Base-by-base conservation (phyloP, 2,888 invertebrate species). In the Drosophila paramelanica region DNA sequence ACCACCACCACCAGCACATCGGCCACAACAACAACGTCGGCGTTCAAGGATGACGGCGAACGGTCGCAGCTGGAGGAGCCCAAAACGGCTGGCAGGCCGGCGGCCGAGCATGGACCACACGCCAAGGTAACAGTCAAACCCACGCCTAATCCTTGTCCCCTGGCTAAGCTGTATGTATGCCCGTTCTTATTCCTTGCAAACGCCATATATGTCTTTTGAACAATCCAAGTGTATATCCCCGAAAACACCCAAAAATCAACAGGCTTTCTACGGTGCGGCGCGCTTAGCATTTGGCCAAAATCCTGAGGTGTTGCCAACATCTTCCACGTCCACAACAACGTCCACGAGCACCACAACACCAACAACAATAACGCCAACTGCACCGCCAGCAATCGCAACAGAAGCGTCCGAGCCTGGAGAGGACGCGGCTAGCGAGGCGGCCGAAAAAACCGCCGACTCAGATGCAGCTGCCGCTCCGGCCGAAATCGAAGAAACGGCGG, bases 241-340 rank as follows among this genome's bases (percentile, higher is more conserved):
- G 73, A 81, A 77, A 79, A 75, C 88, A 75, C 81, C 90, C 59
- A 89, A 90, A 78, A 78, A 79, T 59, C 83, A 86, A 73, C 86
- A 94, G 94, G 93, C 94, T 51, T 94, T 94, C 91, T 94, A 94
- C 78, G 94, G 94, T 55, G 94, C 94, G 5, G 94, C 94, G 31
- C 93, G 94, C 23, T 92, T 94, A 61, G 92, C 92, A 11, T 92
- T 92, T 75, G 92, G 92, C 47, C 92, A 92, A 81, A 93, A 94
- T 55, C 94, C 94, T 58, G 93, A 92, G 79, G 90, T 92, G 64
- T 89, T 91, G 71, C 91, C 92, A 38, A 91, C 91, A 49, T 81
- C 89, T 39, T 78, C 91, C 17, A 88, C 91, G 14, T 70, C 89
- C 5, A 75, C 89, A 36, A 81, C 90, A 56, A 76, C 84, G 3